Percentiles rank a stretch among this genome's conserved stretches.
These are phyloP conservation scores for Geococcyx californianus DNA, from an alignment of 2,113 vertebrate genomes.

Conservation along the genomic window DNA sequence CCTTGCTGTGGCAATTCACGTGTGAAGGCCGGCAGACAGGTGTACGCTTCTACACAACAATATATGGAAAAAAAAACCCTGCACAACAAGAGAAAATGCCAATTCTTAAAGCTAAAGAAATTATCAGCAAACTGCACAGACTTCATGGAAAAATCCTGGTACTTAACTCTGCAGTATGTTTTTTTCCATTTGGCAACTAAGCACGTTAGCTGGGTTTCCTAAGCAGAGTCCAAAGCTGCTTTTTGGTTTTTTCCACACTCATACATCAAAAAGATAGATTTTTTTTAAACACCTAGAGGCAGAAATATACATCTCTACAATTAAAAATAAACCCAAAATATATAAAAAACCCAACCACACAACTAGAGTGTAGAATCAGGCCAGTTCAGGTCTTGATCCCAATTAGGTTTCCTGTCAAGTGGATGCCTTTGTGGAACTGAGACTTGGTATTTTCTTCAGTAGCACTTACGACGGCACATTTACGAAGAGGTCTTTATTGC, in stretches of 20 bases:
- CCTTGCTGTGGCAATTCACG: background rate
- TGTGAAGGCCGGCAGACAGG: background rate
- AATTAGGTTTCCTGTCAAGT: constrained; percentile 44
- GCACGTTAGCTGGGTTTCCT: background rate
- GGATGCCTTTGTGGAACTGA: background rate
- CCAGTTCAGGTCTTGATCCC: constrained; percentile 31
- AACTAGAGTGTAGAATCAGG: background rate
- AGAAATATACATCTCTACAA: background rate
- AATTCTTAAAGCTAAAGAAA: background rate
- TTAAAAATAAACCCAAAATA: background rate
- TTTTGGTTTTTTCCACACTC: background rate
- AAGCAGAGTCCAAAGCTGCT: background rate
- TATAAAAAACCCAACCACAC: background rate
- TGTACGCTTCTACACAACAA: background rate
- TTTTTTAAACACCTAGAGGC: background rate
- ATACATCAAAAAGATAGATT: background rate
- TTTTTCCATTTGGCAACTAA: background rate
- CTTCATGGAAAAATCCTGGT: background rate
- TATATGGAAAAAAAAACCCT: background rate
- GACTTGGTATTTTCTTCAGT: background rate
- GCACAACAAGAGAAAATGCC: background rate
- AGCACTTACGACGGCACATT: background rate
- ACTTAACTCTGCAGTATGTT: background rate
- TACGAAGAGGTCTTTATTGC: constrained; percentile 27
- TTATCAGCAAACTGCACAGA: background rate